phyloP scores from a whole-genome alignment of 2,113 vertebrate species.

The Muntiacus muntjak region DNA sequence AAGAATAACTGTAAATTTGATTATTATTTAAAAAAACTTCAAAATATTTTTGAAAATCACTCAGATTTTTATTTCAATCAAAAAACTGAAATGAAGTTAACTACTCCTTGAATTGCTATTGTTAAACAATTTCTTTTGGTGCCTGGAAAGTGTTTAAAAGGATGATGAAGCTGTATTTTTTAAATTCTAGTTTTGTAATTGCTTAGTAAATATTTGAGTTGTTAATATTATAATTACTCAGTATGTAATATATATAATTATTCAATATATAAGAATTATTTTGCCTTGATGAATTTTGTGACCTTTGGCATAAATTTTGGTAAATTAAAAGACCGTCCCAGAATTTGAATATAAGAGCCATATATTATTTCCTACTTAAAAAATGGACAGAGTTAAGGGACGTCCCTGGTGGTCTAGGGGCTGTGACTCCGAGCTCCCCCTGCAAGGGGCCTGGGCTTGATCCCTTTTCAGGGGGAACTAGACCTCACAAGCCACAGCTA shows the following conservation, averaged over 20 bases:
- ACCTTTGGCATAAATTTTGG: slow-evolving; percentile 17
- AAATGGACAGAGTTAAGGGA: not conserved
- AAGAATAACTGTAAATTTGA: not conserved
- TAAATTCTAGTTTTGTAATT: not conserved
- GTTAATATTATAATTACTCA: not conserved
- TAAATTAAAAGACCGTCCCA: not conserved
- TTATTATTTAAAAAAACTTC: not conserved
- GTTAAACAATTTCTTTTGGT: not conserved
- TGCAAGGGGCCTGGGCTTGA: not conserved
- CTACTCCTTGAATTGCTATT: not conserved
- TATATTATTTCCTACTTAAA: not conserved
- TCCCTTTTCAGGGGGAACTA: not conserved
- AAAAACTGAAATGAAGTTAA: not conserved
- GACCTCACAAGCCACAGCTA: not conserved
- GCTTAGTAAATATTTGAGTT: slow-evolving; percentile 12
- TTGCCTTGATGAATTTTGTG: slow-evolving; percentile 7
- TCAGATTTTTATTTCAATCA: not conserved
- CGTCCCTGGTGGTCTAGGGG: not conserved
- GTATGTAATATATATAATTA: not conserved
- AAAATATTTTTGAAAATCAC: slow-evolving; percentile 3
- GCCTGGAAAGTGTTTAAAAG: not conserved
- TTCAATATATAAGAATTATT: not conserved
- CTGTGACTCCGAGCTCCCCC: not conserved
- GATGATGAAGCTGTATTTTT: not conserved
- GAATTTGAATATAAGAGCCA: not conserved